These are phyloP conservation scores for Etheostoma perlongum DNA, from an alignment of 2,797 vertebrate genomes.

Conservation along the genomic window DNA sequence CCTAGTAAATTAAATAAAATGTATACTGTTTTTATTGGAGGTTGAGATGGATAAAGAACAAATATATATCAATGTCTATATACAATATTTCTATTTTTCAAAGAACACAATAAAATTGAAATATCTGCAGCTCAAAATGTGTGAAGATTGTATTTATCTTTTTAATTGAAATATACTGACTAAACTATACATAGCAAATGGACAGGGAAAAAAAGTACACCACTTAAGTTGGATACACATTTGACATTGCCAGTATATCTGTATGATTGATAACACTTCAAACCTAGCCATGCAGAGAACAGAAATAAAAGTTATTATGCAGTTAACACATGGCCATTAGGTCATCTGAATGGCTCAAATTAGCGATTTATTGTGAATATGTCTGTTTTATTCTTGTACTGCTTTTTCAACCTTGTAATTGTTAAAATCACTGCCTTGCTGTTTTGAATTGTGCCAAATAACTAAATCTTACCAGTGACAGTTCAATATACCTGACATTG, in stretches of 20 bases:
- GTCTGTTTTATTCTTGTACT: not conserved
- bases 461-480: not conserved
- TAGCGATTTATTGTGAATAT: not conserved
- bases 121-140: conserved; percentile 47
- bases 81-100: conserved; percentile 77
- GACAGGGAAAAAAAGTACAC: not conserved
- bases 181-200: not conserved
- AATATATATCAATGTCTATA: conserved; percentile 54
- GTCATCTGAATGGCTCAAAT: not conserved
- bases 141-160: conserved; percentile 15
- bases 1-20: conserved; percentile 13
- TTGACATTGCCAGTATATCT: not conserved
- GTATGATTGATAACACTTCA: not conserved
- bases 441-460: not conserved
- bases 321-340: not conserved
- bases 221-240: not conserved
- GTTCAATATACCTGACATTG: not conserved
- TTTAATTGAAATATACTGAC: not conserved
- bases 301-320: not conserved
- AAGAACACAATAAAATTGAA: conserved; percentile 76
- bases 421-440: not conserved
- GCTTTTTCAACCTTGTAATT: not conserved
- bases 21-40: conserved; percentile 24
- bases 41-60: conserved; percentile 44
- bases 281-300: not conserved